A percentile compares a stretch with the other conserved stretches of the same genome.
These are phyloP conservation scores for Pteronura brasiliensis DNA, from an alignment of 2,113 vertebrate genomes.

Conservation along the genomic window DNA sequence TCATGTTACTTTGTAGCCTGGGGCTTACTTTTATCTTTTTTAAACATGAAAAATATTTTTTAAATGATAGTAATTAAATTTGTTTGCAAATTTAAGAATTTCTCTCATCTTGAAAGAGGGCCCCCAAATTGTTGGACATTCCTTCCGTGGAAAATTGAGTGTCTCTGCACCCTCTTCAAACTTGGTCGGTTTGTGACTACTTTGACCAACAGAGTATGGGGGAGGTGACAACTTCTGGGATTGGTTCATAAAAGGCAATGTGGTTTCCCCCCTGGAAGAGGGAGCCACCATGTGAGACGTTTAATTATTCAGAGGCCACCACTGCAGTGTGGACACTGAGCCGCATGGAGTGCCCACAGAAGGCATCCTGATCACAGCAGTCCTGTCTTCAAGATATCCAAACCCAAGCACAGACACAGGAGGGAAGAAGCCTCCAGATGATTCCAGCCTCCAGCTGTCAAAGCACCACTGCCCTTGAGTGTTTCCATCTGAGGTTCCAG, in stretches of 20 bases:
- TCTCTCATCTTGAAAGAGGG: neutral
- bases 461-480: neutral
- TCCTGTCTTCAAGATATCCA: neutral
- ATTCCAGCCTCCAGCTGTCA: neutral
- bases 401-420: neutral
- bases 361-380: neutral
- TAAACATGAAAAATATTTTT: neutral
- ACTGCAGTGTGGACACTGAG: neutral
- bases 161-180: neutral
- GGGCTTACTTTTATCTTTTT: neutral
- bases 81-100: neutral
- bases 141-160: neutral
- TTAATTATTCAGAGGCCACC: neutral
- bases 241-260: neutral
- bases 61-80: neutral
- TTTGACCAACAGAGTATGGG: neutral
- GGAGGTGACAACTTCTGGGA: neutral
- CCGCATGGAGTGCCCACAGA: neutral
- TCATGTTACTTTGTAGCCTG: neutral
- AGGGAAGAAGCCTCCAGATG: neutral
- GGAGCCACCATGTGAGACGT: neutral
- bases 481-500: neutral
- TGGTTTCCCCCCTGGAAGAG: fast-evolving
- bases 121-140: neutral
- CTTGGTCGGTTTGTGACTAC: neutral